phyloP scores from a whole-genome alignment of 2,113 vertebrate species.

The Cinclus mexicanus region DNA sequence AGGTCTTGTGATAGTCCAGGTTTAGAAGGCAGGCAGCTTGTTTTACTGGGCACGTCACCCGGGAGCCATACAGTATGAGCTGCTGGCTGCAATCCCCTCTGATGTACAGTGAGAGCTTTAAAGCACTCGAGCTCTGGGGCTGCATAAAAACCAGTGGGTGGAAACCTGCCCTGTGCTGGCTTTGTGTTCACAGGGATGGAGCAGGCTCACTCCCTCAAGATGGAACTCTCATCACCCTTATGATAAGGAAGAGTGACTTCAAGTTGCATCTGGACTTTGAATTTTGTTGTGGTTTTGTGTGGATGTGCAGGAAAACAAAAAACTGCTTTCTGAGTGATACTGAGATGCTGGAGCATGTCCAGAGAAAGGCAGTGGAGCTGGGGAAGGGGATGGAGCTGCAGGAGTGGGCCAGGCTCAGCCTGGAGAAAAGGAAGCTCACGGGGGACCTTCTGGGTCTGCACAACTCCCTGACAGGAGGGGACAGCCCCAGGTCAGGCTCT shows the following conservation, averaged over 20 bases:
- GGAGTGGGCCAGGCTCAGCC: fast-evolving
- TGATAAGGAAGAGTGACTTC: not conserved
- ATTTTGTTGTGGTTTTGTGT: not conserved
- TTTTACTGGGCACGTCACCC: not conserved
- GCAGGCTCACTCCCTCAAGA: not conserved
- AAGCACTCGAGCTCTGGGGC: fast-evolving
- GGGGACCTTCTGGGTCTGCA: not conserved
- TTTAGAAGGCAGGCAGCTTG: conserved; percentile 21
- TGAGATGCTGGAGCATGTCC: not conserved
- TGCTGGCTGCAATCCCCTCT: not conserved
- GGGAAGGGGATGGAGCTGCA: not conserved
- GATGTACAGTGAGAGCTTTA: not conserved
- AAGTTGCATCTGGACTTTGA: not conserved
- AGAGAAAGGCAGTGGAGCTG: not conserved
- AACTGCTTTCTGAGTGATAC: not conserved
- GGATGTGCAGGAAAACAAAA: not conserved
- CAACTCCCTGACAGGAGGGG: not conserved
- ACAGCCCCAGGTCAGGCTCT: not conserved
- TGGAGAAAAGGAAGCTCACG: not conserved
- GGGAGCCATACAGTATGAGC: not conserved
- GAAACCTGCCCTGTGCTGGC: not conserved
- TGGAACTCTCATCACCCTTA: fast-evolving
- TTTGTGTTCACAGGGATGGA: not conserved
- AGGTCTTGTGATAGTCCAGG: not conserved
- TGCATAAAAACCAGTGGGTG: fast-evolving